Evolutionary conservation across 2,797 vertebrate species (phyloP).

Genomic region (Anableps anableps): DNA sequence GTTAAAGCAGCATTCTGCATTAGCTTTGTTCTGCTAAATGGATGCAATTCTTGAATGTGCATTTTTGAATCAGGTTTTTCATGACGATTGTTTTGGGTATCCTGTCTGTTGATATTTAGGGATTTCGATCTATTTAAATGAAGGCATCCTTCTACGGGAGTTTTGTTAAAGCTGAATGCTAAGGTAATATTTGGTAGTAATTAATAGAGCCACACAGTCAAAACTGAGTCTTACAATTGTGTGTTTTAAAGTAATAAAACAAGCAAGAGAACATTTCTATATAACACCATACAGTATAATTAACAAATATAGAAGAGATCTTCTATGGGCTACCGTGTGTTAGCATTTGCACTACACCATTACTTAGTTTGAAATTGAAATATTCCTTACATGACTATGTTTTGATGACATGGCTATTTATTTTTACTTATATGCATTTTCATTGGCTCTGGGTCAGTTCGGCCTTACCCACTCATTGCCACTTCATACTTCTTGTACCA

Average conservation of each 20-base stretch:
- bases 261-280: neutral
- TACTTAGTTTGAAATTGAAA: neutral
- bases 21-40: constrained; percentile 3
- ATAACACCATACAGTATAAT: neutral
- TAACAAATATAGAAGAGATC: neutral
- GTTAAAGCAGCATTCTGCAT: constrained; percentile 22
- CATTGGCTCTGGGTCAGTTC: neutral
- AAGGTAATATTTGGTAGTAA: neutral
- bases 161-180: neutral
- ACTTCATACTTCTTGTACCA: neutral
- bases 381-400: neutral
- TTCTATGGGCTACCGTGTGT: neutral
- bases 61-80: constrained; percentile 3
- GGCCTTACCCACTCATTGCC: neutral
- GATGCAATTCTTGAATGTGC: constrained; percentile 5
- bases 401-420: neutral
- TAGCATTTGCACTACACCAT: neutral
- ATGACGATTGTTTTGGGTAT: neutral
- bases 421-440: neutral
- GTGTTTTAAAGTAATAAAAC: neutral
- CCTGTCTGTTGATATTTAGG: constrained; percentile 14
- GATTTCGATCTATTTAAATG: constrained; percentile 25
- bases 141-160: neutral
- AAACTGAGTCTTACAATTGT: neutral
- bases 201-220: neutral